Percentiles rank a stretch among this genome's conserved stretches.
These are phyloP conservation scores for Spodoptera litura DNA, from an alignment of 1,140 invertebrate species.

Conservation along the genomic window DNA sequence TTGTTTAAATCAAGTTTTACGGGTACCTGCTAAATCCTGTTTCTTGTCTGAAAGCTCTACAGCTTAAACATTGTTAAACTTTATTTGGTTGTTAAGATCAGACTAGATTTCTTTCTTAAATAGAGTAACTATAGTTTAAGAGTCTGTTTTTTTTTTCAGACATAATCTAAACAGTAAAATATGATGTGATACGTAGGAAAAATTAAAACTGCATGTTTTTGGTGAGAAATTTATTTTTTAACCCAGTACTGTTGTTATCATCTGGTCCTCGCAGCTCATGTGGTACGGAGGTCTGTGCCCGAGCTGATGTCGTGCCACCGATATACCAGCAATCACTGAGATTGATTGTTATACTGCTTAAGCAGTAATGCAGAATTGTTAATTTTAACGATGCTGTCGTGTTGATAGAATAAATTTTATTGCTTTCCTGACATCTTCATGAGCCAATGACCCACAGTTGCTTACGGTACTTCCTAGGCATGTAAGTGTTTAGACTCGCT, in stretches of 20 bases:
- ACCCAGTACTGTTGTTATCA: background rate
- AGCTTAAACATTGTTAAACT: background rate
- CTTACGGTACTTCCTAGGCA: slow-evolving; percentile 75
- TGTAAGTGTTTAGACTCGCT: slow-evolving; percentile 59
- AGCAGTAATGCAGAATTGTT: slow-evolving; percentile 51
- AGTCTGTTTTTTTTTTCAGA: too few species aligned
- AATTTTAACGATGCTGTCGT: slow-evolving; percentile 55
- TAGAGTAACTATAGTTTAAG: too few species aligned
- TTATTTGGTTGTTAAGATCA: too few species aligned
- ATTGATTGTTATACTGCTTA: slow-evolving; percentile 44
- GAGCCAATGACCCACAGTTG: slow-evolving; percentile 75
- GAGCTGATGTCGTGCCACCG: slow-evolving; percentile 17
- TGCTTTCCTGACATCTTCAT: slow-evolving; percentile 69
- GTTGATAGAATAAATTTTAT: slow-evolving; percentile 69
- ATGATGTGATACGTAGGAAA: too few species aligned
- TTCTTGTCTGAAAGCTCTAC: background rate
- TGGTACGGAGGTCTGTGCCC: slow-evolving; percentile 15
- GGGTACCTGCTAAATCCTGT: background rate
- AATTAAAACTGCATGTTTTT: too few species aligned
- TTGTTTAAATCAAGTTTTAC: background rate
- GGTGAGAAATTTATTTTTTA: too few species aligned
- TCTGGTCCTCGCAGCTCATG: slow-evolving; percentile 2
- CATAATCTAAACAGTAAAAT: too few species aligned
- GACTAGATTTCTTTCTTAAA: too few species aligned
- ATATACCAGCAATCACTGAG: slow-evolving; percentile 24